Percentiles rank a stretch among this genome's conserved stretches.
Conservation (phyloP, 2,113 vertebrate species). For the Mesoclemmys tuberculata region DNA sequence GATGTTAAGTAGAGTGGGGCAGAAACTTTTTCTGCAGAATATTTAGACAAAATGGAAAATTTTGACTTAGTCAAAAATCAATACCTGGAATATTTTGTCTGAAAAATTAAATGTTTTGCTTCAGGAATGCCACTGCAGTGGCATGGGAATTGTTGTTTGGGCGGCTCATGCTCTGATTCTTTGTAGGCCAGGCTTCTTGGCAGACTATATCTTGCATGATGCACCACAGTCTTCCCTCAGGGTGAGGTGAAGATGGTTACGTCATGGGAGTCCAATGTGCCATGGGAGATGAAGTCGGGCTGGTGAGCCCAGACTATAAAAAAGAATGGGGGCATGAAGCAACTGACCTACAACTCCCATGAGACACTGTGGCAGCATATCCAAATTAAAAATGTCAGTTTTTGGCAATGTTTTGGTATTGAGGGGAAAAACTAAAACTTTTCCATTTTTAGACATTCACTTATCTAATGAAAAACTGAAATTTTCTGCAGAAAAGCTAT, state of each 20-base stretch:
- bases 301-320: not conserved
- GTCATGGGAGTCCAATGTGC: not conserved
- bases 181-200: not conserved
- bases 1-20: not conserved
- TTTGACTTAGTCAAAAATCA: not conserved
- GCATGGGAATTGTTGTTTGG: not conserved
- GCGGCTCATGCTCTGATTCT: not conserved
- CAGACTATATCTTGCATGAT: not conserved
- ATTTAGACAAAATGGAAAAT: not conserved
- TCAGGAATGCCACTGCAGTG: not conserved
- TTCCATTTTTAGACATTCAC: not conserved
- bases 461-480: not conserved
- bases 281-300: not conserved
- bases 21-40: not conserved
- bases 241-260: not conserved
- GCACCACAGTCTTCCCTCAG: not conserved
- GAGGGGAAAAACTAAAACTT: not conserved
- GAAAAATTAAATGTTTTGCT: not conserved
- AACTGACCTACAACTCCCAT: not conserved
- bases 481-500: not conserved
- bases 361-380: not conserved
- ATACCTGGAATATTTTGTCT: not conserved
- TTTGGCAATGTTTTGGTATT: fast-evolving
- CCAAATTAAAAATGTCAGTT: not conserved
- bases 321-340: fast-evolving